Base-by-base conservation (phyloP, 2,113 vertebrate species). In the Lanius ludovicianus region DNA sequence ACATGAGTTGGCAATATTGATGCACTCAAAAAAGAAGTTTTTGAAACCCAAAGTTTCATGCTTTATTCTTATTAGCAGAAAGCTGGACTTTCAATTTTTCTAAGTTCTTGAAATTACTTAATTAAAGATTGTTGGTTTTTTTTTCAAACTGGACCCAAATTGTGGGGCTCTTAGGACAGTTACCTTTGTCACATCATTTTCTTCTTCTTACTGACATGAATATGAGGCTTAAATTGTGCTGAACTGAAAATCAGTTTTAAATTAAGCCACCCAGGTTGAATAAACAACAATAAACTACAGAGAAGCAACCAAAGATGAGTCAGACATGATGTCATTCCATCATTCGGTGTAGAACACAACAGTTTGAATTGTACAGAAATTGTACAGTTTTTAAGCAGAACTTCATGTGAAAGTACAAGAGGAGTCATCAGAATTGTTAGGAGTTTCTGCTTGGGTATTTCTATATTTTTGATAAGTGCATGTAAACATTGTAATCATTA, bases 261-360 rank as follows among this genome's bases (percentile, higher is more conserved):
- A n/a, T 49, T 41, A 76, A 76, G 11, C 15, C 3, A 35, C n/a
- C 6, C 24, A 65, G 17, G 8, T 44, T 69, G 19, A 81, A 62
- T 44, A 91, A 89, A 52, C 60, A 65, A 30, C 20, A 75, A n/a
- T 23, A 77, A 8, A 8, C 16, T 86, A 19, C 24, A 74, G 41
- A 42, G 0, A 60, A 9, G 27, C 8, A 47, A n/a, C 3, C 0
- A 2, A 42, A 65, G 56, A 33, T 21, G 11, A 62, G 19, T 49
- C 41, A 65, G 27, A 19, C 5, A 11, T 2, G 24, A 86, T 55
- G 25, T 47, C 22, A 53, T 49, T 57, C 67, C 67, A 12, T 69
- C 44, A 44, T 55, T 52, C 24, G 7, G 41, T 28, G n/a, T 33
- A 67, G 53, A 85, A 18, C 9, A n/a, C 6, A 18, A 15, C 17